Conservation (phyloP, 2,797 vertebrate species). For the Sylvia borin region DNA sequence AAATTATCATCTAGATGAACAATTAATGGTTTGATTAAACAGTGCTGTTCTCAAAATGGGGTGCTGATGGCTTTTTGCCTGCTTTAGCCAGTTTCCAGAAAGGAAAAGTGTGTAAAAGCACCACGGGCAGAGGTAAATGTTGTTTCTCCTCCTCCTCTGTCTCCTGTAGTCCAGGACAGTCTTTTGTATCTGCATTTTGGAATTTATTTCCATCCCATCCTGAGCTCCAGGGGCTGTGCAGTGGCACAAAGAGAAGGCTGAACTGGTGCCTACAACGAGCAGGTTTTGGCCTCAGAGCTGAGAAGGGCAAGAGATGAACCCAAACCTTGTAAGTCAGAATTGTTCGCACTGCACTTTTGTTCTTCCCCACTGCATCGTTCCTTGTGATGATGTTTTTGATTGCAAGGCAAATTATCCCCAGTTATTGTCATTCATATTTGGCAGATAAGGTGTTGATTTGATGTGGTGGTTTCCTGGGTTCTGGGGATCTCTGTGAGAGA, state of each 20-base stretch:
- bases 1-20: not conserved
- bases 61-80: not conserved
- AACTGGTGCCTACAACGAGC: not conserved
- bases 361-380: accelerated
- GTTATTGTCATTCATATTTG: not conserved
- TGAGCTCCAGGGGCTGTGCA: not conserved
- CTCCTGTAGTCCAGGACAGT: not conserved
- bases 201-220: not conserved
- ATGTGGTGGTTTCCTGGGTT: not conserved
- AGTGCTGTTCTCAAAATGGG: not conserved
- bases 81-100: not conserved
- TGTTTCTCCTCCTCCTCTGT: not conserved
- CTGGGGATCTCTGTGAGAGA: not conserved
- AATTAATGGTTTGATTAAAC: not conserved
- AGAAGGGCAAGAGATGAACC: not conserved
- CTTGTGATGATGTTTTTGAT: not conserved
- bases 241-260: not conserved
- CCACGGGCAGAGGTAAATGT: not conserved
- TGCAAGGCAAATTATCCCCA: not conserved
- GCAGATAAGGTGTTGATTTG: not conserved
- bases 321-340: not conserved
- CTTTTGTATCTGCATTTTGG: not conserved
- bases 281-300: not conserved
- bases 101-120: not conserved
- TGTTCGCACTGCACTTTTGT: not conserved